A percentile compares a stretch with the other conserved stretches of the same genome.
Conservation (phyloP, 2,888 invertebrate genomes). For the Nemotelus pantherinus region DNA sequence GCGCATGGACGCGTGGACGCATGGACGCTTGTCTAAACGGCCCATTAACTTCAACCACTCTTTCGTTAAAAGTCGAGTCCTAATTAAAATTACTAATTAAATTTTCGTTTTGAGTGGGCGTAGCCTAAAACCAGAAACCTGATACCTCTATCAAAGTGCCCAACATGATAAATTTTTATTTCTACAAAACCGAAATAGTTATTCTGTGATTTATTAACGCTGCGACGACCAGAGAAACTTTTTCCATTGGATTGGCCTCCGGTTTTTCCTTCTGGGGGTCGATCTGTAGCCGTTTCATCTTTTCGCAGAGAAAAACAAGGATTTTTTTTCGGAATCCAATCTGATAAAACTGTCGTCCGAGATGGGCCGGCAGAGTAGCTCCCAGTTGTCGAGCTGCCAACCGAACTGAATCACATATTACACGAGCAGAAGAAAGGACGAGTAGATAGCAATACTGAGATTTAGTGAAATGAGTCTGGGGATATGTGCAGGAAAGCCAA, state of each 20-base stretch:
- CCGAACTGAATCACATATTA: background rate
- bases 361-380: background rate
- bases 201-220: slow-evolving; percentile 43
- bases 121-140: background rate
- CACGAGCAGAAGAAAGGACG: background rate
- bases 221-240: slow-evolving; percentile 17
- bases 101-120: slow-evolving; percentile 1
- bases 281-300: slow-evolving; percentile 29
- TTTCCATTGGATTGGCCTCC: slow-evolving; percentile 35
- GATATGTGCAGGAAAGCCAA: too few species aligned
- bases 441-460: background rate
- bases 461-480: background rate
- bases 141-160: slow-evolving; percentile 3
- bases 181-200: slow-evolving; percentile 42
- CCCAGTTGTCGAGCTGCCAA: background rate
- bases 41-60: background rate
- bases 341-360: slow-evolving; percentile 22
- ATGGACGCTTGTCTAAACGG: too few species aligned
- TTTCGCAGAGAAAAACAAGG: background rate
- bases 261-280: slow-evolving; percentile 22
- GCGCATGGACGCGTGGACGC: too few species aligned
- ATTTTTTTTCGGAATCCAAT: slow-evolving; percentile 3
- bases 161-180: slow-evolving; percentile 46
- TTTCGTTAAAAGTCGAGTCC: background rate
- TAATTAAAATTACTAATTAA: slow-evolving; percentile 36